Base-by-base conservation (phyloP, 1,140 invertebrate species). In the Hylyphantes graminicola region DNA sequence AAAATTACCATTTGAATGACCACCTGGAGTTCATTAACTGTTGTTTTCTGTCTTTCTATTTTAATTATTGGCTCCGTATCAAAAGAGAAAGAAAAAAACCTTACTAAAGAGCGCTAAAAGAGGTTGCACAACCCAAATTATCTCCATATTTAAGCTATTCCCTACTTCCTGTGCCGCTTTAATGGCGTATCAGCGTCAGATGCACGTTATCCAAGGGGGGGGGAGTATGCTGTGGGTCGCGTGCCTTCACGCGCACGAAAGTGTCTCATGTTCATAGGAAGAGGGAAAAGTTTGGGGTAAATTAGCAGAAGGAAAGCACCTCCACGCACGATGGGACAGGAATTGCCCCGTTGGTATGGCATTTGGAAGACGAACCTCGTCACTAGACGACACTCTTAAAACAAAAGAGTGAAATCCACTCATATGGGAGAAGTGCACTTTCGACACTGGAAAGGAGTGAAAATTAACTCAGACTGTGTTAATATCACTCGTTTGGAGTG, bases 241-340 rank as follows among this genome's bases (percentile, higher is more conserved):
- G 77, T 80, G 77, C 77, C 77, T 51, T 80, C 77, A 80, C 77
- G 77, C 61, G 65, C 67, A 59, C 77, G 65, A 67, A 78, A 57
- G 61, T 64, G 61, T 50, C 67, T 80, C 77, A 70, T 80, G 51
- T 15, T 51, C 19, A 35, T 50, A 64, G 64, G 64, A 70, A 70
- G 65, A 61, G 67, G 77, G 61, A 17, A 19, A 70, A 67, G 35
- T 13, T 8, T 19, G 59, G 74, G 59, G n/a, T 21, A 15, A 21
- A 7, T 63, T 63, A 5, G 50, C 74, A 19, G 10, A 53, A 51
- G 19, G 59, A 19, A 11, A 67, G 11, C 53, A 51, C 61, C 48
- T 77, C 54, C 61, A 51, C 17, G 75, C 21, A 77, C 55, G 54
- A 9, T 51, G 59, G 51, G 13, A 11, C 2, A 67, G 5, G 7